Evolutionary conservation across 2,888 invertebrate species (phyloP), one percentile per base, ranked within the genome.

Genomic region (Epistrophe eligans): DNA sequence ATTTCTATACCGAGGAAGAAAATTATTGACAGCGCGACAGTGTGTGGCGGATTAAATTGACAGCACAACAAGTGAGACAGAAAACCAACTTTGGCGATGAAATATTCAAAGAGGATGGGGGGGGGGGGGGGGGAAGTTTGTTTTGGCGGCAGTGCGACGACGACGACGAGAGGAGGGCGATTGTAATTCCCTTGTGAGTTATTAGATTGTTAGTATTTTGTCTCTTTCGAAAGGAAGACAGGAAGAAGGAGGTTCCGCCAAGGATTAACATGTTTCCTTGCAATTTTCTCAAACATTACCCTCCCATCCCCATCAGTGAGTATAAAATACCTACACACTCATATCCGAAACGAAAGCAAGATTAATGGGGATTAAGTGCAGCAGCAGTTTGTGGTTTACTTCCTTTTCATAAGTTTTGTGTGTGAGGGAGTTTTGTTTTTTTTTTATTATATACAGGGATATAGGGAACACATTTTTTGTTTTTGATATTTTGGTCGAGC

Each of bases 361-460:
- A 87, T 87, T 87, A 87, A 87, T 87, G 83, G 83, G 87, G 87
- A 83, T 87, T 87, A 87, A 77, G 82, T 87, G 87, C 87, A 87
- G 72, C 79, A 79, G 82, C 76, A 79, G 87, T 83, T 76, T 82
- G 87, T 38, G 82, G 87, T 83, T 74, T 62, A 77, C 74, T 76
- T 79, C 17, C 79, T 35, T 58, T 70, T 81, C 74, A 81, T 80
- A 73, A 84, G 74, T 74, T 79, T 79, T 66, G 60, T 55, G 45
- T 66, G 60, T 55, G 45, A 19, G 17, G n/a, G 10, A 67, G 40
- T 66, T n/a, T 15, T 19, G 3, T 9, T 24, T 58, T 32, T 28
- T 17, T 38, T 32, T 58, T n/a, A 2, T 11, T 13, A 32, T 35
- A 32, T 8, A 35, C 35, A 35, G 35, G 8, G 11, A 24, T 19